Conservation (phyloP, 2,888 invertebrate species). For the Amblyjoppa proteus region DNA sequence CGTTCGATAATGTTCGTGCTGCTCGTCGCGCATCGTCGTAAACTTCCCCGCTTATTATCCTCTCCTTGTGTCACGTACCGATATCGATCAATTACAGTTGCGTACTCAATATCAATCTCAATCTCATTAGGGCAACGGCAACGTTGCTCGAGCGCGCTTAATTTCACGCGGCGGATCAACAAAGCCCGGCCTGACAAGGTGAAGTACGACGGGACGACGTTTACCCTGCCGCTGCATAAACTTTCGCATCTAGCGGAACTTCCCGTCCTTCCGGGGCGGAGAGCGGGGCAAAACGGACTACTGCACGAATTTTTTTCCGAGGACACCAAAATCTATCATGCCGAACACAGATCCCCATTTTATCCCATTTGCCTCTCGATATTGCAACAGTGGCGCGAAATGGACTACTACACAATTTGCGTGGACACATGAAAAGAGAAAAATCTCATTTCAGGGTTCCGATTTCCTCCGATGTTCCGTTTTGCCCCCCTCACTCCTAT, state of each 20-base stretch:
- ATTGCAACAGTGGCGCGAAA: no score
- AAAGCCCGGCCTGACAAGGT: slow-evolving; percentile 3
- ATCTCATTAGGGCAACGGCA: slow-evolving; percentile 56
- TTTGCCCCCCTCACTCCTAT: no score
- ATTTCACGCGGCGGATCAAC: slow-evolving; percentile 59
- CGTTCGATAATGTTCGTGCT: slow-evolving; percentile 17
- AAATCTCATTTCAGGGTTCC: no score
- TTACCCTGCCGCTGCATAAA: slow-evolving; percentile 46
- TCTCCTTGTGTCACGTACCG: slow-evolving; percentile 37
- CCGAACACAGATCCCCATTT: no score
- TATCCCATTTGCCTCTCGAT: no score
- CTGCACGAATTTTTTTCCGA: no score
- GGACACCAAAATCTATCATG: no score
- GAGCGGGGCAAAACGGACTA: neutral
- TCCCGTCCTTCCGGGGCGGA: neutral
- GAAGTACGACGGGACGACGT: slow-evolving; percentile 21
- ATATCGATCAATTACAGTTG: slow-evolving; percentile 54
- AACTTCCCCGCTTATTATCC: slow-evolving; percentile 20
- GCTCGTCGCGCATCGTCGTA: slow-evolving; percentile 36
- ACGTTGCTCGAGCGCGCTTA: slow-evolving; percentile 33
- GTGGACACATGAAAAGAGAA: no score
- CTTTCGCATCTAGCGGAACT: slow-evolving; percentile 44
- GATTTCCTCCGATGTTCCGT: no score
- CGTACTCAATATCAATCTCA: slow-evolving; percentile 60
- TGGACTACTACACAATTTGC: no score